These are phyloP conservation scores for Lasioglossum figueresi DNA, from an alignment of 2,888 invertebrate species.

Conservation along the genomic window DNA sequence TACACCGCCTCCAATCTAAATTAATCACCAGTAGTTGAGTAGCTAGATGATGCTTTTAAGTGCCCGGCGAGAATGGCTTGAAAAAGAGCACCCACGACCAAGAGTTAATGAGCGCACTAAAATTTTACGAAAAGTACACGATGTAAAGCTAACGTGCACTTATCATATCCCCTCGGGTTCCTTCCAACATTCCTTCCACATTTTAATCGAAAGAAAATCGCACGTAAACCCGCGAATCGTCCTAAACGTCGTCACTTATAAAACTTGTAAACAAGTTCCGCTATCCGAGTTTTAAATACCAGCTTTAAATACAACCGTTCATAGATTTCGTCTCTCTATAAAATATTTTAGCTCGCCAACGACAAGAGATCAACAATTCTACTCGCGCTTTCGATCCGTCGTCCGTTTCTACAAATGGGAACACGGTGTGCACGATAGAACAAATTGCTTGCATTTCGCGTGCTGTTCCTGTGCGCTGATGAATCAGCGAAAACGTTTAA, in stretches of 20 bases:
- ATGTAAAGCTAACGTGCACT: not conserved
- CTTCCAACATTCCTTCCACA: not conserved
- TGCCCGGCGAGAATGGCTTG: not conserved
- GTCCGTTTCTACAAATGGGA: not conserved
- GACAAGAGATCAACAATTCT: no score
- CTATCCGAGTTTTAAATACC: not conserved
- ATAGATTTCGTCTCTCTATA: no score
- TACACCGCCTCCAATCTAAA: not conserved
- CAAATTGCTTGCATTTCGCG: no score
- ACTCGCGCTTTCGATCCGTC: not conserved
- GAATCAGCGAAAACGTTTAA: not conserved
- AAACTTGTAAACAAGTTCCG: no score
- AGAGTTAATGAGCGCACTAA: not conserved
- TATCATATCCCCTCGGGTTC: not conserved
- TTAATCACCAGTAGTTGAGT: not conserved
- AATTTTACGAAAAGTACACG: not conserved
- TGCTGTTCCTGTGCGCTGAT: not conserved
- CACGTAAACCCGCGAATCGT: not conserved
- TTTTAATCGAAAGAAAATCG: not conserved
- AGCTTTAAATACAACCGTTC: no score
- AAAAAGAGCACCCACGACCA: not conserved
- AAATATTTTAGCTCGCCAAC: no score
- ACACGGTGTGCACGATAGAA: not conserved
- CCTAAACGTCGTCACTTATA: not conserved
- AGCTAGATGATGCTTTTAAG: constrained; percentile 1